Base-by-base conservation (phyloP, 2,113 vertebrate species). In the Malurus alboscapulatus region DNA sequence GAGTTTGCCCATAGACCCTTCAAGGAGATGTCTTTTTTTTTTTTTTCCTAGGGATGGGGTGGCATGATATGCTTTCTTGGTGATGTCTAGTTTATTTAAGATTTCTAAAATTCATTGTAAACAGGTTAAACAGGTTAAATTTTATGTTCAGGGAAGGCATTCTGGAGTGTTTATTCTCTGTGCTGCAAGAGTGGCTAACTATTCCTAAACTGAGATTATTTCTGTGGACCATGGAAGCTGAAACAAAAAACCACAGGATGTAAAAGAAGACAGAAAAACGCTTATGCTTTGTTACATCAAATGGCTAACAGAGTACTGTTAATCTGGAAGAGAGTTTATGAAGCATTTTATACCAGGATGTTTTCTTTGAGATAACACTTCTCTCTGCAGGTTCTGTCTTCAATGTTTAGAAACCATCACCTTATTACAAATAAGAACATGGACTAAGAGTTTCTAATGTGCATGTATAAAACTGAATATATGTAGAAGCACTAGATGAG, bases 1-100 rank as follows among this genome's bases (percentile, higher is more conserved):
- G 8, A 18, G 14, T 40, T 78, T 69, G 7, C 32, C 40, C 66
- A 53, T 2, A 67, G n/a, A 84, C 55, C 40, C 9, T 67, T 72
- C 17, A 67, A 42, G 16, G 3, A 84, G 6, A 89, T 45, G 17
- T 42, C 34, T 82, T 14, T 32, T 59, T 74, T 59, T 12, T 55
- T 17, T 2, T 2, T 32, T 5, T 21, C 6, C 19, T 5, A 1
- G 4, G 7, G 6, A 3, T 15, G 2, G 8, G 2, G 1, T 34
- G 38, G 30, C 22, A 44, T 51, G 25, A 34, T 44, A 45, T 34
- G 12, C 29, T 61, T 20, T 38, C 75, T 84, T 48, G 18, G 20
- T 69, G 19, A 50, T 61, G 15, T 26, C 59, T 77, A 73, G 21
- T 73, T 77, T 81, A 54, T 50, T 76, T 69, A 92, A 58, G 26